Evolutionary conservation across 2,797 vertebrate species (phyloP), one percentile per base, ranked within the genome.

Genomic region (Notolepis coatsorum): DNA sequence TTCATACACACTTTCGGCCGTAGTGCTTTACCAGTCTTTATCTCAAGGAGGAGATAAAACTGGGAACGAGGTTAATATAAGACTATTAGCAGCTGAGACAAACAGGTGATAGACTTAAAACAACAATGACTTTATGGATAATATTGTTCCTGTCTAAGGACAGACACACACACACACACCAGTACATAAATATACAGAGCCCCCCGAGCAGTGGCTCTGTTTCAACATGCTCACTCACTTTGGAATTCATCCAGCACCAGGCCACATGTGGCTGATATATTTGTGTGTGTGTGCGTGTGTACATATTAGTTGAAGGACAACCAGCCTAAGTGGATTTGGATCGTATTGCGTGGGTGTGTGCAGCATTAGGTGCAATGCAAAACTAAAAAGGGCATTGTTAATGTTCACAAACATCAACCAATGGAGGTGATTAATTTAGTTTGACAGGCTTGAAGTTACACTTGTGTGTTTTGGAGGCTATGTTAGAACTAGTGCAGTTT

Each of bases 121-220:
- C 17, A 24, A 35, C 27, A 52, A 54, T 54, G 30, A 45, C 31
- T 79, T 79, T 52, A 67, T 61, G 41, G 33, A 56, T 23, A 75
- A 86, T 85, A 66, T 80, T 81, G 85, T 80, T 73, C 33, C 31
- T 42, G 55, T 81, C 71, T 75, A 70, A 76, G 80, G 77, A 66
- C 68, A 27, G 61, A 79, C 73, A 63, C 59, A 46, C 13, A 17
- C 12, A 1, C 10, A 47, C 2, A 27, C 45, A 13, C 48, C 23
- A 10, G 25, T 6, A 27, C 9, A 15, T 7, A 28, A 23, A 42
- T 7, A 55, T 12, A 25, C 21, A 52, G 25, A 65, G 75, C 72
- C 73, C 8, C 9, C 41, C 46, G 75, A 55, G 63, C 48, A 41
- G 10, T 37, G 49, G 68, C 75, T 75, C 53, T 87, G 87, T 83